Conservation (phyloP, 1,140 invertebrate genomes). For the Dinoponera quadriceps region DNA sequence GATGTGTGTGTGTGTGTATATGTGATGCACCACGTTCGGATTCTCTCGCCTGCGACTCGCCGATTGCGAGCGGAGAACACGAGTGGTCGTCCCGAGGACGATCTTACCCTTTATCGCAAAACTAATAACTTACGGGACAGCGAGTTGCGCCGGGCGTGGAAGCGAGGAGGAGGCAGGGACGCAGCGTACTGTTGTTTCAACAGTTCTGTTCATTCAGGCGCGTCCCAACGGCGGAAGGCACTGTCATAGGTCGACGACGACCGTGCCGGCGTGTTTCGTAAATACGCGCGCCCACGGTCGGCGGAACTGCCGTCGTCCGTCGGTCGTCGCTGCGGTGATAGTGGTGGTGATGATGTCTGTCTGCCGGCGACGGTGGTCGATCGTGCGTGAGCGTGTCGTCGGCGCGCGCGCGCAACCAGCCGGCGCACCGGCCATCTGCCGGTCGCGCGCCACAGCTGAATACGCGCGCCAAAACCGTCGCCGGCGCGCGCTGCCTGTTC, state of each 20-base stretch:
- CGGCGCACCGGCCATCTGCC: slow-evolving; percentile 82
- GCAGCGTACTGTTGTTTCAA: too few species aligned
- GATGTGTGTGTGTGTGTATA: too few species aligned
- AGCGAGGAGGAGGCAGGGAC: too few species aligned
- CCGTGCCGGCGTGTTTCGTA: neutral
- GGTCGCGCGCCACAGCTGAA: slow-evolving; percentile 71
- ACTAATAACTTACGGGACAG: too few species aligned
- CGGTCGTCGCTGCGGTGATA: neutral
- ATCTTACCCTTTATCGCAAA: too few species aligned
- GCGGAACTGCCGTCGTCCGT: neutral
- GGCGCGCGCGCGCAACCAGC: slow-evolving; percentile 68
- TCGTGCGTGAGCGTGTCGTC: neutral
- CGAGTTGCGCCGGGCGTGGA: too few species aligned
- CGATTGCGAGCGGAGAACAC: too few species aligned
- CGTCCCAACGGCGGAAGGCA: neutral
- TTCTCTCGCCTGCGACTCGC: too few species aligned
- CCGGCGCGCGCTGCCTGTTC: slow-evolving; percentile 57
- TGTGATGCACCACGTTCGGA: too few species aligned
- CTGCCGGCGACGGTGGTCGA: too few species aligned
- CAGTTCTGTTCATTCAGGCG: neutral
- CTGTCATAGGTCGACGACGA: neutral
- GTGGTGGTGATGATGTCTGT: too few species aligned
- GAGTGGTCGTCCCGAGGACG: too few species aligned
- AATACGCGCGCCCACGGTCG: slow-evolving; percentile 2
- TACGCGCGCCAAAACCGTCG: slow-evolving; percentile 77